These are phyloP conservation scores for Trichonephila inaurata DNA, from an alignment of 1,140 invertebrate genomes.

Conservation along the genomic window DNA sequence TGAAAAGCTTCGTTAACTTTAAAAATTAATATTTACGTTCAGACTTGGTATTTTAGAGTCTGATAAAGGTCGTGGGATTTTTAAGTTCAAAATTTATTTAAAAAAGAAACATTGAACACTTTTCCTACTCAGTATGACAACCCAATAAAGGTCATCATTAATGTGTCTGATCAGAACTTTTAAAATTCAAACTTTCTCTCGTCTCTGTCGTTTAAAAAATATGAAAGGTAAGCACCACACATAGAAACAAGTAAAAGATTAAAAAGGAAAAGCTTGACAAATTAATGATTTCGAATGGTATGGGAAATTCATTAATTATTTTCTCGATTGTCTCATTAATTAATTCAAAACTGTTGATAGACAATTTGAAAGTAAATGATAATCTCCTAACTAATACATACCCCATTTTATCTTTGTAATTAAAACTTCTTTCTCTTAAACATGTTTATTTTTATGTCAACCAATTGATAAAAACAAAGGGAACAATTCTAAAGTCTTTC, in stretches of 20 bases:
- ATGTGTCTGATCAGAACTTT: neutral
- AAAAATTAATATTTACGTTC: neutral
- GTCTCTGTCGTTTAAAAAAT: neutral
- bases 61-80: neutral
- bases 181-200: neutral
- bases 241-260: neutral
- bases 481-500: too few species aligned
- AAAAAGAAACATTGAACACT: neutral
- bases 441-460: too few species aligned
- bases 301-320: neutral
- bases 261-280: neutral
- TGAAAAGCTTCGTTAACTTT: constrained; percentile 27
- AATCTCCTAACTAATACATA: neutral
- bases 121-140: neutral
- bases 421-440: neutral
- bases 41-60: neutral
- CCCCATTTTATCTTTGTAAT: neutral
- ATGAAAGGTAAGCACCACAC: neutral
- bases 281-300: neutral
- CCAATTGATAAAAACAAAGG: too few species aligned
- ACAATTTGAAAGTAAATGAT: neutral
- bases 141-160: neutral
- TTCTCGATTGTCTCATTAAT: neutral
- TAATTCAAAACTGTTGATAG: neutral
- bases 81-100: neutral